These are phyloP conservation scores for Cyclophora punctaria DNA, from an alignment of 2,888 invertebrate species.

Conservation along the genomic window DNA sequence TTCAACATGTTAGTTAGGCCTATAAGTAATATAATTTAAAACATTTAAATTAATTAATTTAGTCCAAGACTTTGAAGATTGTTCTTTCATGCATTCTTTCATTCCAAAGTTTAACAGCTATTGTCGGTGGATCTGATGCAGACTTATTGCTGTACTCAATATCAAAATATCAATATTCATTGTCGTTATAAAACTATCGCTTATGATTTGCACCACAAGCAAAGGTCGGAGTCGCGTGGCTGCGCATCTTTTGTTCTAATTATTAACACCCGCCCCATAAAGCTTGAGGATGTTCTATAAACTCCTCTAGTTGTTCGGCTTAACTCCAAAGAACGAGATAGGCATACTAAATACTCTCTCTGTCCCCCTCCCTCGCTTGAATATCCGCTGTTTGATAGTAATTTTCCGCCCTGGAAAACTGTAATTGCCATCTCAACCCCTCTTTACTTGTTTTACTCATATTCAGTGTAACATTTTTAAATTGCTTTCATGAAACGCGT, in stretches of 20 bases:
- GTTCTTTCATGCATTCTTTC: too few species aligned
- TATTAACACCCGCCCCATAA: constrained; percentile 56
- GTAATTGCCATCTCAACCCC: constrained; percentile 45
- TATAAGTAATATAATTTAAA: too few species aligned
- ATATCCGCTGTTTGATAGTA: constrained; percentile 33
- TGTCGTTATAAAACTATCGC: constrained; percentile 13
- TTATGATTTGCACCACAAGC: constrained; percentile 37
- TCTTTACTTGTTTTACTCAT: constrained; percentile 37
- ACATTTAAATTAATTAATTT: too few species aligned
- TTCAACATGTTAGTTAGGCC: too few species aligned
- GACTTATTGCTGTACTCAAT: too few species aligned
- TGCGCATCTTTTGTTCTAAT: constrained; percentile 69
- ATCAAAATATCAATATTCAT: too few species aligned
- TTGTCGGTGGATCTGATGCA: too few species aligned
- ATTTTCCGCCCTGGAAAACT: constrained; percentile 33
- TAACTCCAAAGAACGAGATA: constrained; percentile 28
- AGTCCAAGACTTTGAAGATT: too few species aligned
- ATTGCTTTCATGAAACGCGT: constrained; percentile 29
- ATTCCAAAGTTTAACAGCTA: too few species aligned
- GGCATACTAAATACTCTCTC: constrained; percentile 20
- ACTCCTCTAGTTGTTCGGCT: constrained; percentile 41
- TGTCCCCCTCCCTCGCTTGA: constrained; percentile 22
- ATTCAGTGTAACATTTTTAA: constrained; percentile 38
- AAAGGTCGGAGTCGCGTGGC: constrained; percentile 56
- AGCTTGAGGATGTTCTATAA: constrained; percentile 41